Conservation (phyloP, 2,113 vertebrate genomes). For the Acrocephalus kingi region DNA sequence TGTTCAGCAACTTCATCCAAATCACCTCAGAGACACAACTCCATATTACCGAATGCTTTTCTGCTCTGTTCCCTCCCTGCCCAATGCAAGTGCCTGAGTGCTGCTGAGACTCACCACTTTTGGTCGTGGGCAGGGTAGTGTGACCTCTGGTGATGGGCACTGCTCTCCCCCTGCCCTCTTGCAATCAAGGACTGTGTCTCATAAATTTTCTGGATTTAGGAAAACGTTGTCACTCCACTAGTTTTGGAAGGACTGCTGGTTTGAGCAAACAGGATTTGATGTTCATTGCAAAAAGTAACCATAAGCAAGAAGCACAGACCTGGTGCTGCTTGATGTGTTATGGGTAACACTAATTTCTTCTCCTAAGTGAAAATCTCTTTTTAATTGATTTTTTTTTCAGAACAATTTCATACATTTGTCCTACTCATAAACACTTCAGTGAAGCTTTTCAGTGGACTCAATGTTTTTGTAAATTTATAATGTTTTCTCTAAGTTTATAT, state of each 20-base stretch:
- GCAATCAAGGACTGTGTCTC: neutral
- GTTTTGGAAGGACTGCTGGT: neutral
- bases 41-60: neutral
- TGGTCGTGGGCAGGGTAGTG: rapidly evolving
- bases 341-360: rapidly evolving
- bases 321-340: neutral
- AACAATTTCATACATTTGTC: neutral
- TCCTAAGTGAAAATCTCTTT: neutral
- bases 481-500: neutral
- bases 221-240: neutral
- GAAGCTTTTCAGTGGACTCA: neutral
- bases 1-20: neutral
- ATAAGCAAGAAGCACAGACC: neutral
- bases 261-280: neutral
- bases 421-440: neutral
- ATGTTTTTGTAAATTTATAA: neutral
- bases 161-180: neutral
- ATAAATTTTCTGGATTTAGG: neutral
- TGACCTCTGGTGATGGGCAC: no score
- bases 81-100: neutral
- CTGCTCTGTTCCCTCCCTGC: neutral
- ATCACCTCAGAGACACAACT: neutral
- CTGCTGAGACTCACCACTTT: neutral
- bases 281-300: neutral
- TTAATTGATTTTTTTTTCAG: neutral